Evolutionary conservation across 2,797 vertebrate species (phyloP), one percentile per base, ranked within the genome.

Genomic region (Hoplostethus atlanticus): DNA sequence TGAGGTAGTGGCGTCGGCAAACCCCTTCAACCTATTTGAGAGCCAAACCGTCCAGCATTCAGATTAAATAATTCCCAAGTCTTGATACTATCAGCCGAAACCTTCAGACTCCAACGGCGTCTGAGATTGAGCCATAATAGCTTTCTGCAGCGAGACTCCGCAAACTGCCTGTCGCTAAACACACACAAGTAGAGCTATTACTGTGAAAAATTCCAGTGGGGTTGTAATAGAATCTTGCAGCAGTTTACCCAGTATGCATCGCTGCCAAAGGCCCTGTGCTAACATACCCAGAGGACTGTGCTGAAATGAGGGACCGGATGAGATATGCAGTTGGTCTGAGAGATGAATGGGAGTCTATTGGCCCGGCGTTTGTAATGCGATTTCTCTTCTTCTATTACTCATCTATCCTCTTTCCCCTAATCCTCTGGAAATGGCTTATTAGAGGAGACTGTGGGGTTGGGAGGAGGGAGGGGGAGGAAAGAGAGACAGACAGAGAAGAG

Each of bases 351-450:
- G 58, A 71, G 66, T 75, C 42, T 21, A 25, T 50, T 44, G 40
- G 67, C 57, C 60, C 36, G 15, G 64, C 47, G 56, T 84, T 75
- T 63, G 36, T 47, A 74, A 40, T 68, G 70, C 72, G 65, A 71
- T 77, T 64, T 65, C 64, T 83, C 42, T 48, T 66, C 69, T 51
- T 70, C 76, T 73, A 64, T 68, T 62, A 31, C 68, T 68, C 70
- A 71, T 77, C 72, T 68, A 16, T 76, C 73, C 46, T 56, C 66
- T 70, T 21, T 64, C 64, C 51, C 31, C 65, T 81, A 80, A 85
- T 84, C 87, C 86, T 55, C 79, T 80, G 76, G 73, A 86, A 88
- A 79, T 75, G 55, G 69, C 74, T 89, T 86, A 73, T 81, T 79
- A 79, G 68, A 66, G 76, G 69, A 70, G 72, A 86, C 69, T 79